Base-by-base conservation (phyloP, 92 coral and sea anemone species). In the Metridium senile region DNA sequence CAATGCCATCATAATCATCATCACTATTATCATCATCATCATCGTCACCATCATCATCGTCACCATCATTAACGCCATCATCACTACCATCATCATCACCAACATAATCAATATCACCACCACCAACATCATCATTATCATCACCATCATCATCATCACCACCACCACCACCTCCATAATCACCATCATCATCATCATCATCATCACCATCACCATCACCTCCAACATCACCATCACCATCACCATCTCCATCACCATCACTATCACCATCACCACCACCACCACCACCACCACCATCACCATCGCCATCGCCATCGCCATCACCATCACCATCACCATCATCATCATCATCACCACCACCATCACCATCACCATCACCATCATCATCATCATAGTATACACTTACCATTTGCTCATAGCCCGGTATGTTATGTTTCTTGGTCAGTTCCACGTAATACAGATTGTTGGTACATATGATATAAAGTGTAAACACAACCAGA, bases 401-500 rank as follows among this genome's bases (percentile, higher is more conserved):
- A 4, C 49, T 39, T 39, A 39, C 49, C 49, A 39, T 39, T 39
- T 6, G 1, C 11, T 8, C 18, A 26, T 16, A 28, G 20, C 11
- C 13, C 22, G 54, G 30, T 8, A 19, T 33, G 29, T 58, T 33
- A 43, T 6, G 27, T 1, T 47, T 1, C 31, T 49, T 73, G 16
- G 33, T 58, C 23, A 9, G 13, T 27, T 20, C 33, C 0, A 3
- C 1, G 11, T 7, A 11, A 33, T 29, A 73, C 70, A 79, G 7
- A 13, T 11, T 21, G 29, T 77, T 85, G 6, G 35, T 25, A 46
- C 97, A 91, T 3, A 65, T 68, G 59, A 91, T 66, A 43, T 78
- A 79, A 2, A 72, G 4, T 30, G 90, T 88, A 16, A 87, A 71
- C 51, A 54, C 64, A 35, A 78, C 70, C 43, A 91, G 58, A 62